Conservation (phyloP, 1,140 invertebrate genomes). For the Rhagoletis zephyria region DNA sequence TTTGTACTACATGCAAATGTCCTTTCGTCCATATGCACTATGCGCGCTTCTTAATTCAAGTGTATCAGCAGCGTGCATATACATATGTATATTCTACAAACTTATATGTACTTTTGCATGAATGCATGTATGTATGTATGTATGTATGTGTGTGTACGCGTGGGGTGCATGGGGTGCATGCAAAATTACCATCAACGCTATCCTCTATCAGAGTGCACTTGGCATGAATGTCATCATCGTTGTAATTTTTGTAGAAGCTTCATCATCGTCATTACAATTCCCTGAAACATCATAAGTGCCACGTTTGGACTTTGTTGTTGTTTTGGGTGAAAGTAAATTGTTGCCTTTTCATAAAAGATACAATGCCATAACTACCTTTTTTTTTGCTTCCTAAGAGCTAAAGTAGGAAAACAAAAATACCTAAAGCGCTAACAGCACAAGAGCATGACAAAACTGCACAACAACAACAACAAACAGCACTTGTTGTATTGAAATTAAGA, state of each 20-base stretch:
- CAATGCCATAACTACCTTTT: constrained; percentile 31
- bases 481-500: constrained; percentile 39
- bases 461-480: background rate
- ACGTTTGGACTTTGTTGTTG: constrained; percentile 35
- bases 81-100: background rate
- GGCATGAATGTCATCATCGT: constrained; percentile 23
- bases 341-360: constrained; percentile 31
- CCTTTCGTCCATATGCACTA: constrained; percentile 35
- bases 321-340: constrained; percentile 48
- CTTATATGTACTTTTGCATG: background rate
- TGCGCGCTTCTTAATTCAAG: constrained; percentile 24
- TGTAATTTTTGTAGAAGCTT: background rate
- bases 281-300: constrained; percentile 34
- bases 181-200: constrained; percentile 22
- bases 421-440: constrained; percentile 21
- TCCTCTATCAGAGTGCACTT: constrained; percentile 36
- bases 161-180: background rate
- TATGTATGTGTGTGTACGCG: background rate
- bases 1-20: background rate
- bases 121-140: background rate
- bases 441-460: constrained; percentile 10
- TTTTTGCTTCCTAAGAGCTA: constrained; percentile 12
- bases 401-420: constrained; percentile 43
- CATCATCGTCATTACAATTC: constrained; percentile 7
- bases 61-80: background rate